A percentile compares a stretch with the other conserved stretches of the same genome.
These are phyloP conservation scores for Mus spretus DNA, from an alignment of 2,797 vertebrate genomes.

Conservation along the genomic window DNA sequence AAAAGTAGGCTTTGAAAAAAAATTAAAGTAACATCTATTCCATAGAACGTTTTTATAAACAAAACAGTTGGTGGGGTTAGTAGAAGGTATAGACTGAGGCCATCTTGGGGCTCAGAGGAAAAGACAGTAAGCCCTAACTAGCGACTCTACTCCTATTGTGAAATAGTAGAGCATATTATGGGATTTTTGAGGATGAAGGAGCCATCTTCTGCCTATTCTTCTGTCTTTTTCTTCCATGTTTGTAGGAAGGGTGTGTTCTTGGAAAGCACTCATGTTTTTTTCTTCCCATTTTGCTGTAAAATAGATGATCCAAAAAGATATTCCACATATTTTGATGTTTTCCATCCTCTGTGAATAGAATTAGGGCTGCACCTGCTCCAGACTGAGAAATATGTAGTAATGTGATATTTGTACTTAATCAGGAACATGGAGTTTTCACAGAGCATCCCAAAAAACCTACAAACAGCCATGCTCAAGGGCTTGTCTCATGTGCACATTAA, in stretches of 20 bases:
- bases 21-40: no score
- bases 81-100: neutral
- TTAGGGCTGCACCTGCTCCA: neutral
- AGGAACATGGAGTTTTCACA: neutral
- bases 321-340: neutral
- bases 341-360: neutral
- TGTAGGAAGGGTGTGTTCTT: neutral
- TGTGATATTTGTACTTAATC: neutral
- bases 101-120: neutral
- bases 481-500: neutral
- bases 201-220: neutral
- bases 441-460: neutral
- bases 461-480: neutral
- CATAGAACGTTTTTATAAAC: neutral
- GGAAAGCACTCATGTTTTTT: neutral
- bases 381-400: neutral
- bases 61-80: neutral
- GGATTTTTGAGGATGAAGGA: neutral
- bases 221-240: neutral
- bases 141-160: neutral
- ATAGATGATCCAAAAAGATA: neutral
- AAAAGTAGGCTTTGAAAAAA: no score
- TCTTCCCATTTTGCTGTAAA: neutral
- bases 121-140: neutral
- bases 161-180: neutral